phyloP scores from a whole-genome alignment of 2,797 vertebrate species.

The Amblyopsis hoosieri region DNA sequence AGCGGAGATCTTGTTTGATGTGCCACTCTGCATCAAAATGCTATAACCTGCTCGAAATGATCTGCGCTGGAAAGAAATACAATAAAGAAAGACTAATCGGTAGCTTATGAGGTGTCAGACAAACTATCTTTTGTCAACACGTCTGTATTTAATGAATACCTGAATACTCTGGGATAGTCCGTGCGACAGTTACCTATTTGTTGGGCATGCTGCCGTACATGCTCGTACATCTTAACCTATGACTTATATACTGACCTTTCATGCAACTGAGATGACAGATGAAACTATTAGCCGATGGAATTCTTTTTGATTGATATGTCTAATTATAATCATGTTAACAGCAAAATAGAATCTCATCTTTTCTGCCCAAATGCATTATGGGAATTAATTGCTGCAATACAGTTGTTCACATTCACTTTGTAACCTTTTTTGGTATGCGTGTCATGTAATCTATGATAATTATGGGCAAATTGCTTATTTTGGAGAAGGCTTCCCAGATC shows the following conservation, averaged over 20 bases:
- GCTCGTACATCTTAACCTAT: background rate
- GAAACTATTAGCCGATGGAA: constrained; percentile 28
- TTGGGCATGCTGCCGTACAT: too few species aligned
- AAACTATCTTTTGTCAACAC: too few species aligned
- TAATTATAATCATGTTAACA: constrained; percentile 58
- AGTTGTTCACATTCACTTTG: constrained; percentile 53
- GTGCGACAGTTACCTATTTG: background rate
- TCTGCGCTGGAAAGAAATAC: constrained; percentile 25
- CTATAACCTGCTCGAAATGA: constrained; percentile 47
- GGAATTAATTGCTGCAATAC: constrained; percentile 47
- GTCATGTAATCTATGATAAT: constrained; percentile 24
- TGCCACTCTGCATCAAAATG: constrained; percentile 33
- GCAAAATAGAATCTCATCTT: constrained; percentile 55
- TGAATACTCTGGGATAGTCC: background rate
- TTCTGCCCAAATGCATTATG: too few species aligned
- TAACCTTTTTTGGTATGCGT: constrained; percentile 35
- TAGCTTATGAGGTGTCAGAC: constrained; percentile 18
- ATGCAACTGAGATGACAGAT: constrained; percentile 13
- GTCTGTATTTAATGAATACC: too few species aligned
- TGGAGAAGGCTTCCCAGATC: constrained; percentile 2
- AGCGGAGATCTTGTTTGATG: constrained; percentile 49
- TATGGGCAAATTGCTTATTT: constrained; percentile 2
- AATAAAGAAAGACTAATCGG: background rate
- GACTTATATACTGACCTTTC: constrained; percentile 44
- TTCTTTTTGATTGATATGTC: constrained; percentile 52